These are phyloP conservation scores for Bostrychus sinensis DNA, from an alignment of 2,113 vertebrate genomes.

Conservation along the genomic window DNA sequence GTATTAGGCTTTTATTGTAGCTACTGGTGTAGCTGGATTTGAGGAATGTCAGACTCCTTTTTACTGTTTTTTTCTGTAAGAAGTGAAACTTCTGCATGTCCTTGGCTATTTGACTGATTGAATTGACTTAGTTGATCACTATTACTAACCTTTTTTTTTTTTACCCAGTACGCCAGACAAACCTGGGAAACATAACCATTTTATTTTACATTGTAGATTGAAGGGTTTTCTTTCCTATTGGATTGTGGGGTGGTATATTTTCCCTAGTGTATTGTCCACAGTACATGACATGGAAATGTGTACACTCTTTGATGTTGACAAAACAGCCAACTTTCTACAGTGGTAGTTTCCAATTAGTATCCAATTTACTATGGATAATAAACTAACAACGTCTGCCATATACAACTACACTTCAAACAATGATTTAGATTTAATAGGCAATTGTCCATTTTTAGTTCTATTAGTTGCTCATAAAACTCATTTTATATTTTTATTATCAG, in stretches of 20 bases:
- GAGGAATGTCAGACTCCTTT: conserved; percentile 11
- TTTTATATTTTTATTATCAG: neutral
- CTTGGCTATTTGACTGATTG: conserved; percentile 24
- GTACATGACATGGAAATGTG: no score
- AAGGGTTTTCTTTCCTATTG: neutral
- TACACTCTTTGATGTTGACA: no score
- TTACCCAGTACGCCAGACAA: conserved; percentile 7
- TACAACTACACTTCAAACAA: neutral
- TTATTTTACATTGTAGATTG: conserved; percentile 12
- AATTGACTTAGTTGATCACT: conserved; percentile 31
- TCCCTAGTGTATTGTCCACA: neutral
- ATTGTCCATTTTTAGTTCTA: neutral
- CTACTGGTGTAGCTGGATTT: conserved; percentile 23
- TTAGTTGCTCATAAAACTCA: neutral
- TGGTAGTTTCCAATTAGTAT: no score
- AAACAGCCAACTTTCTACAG: no score
- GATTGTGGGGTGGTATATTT: neutral
- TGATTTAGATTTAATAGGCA: neutral
- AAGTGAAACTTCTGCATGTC: conserved; percentile 49
- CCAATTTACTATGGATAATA: no score
- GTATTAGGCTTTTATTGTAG: conserved; percentile 22
- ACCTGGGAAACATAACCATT: neutral
- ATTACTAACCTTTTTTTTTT: conserved; percentile 9
- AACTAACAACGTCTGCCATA: no score
- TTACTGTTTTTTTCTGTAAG: conserved; percentile 14